Percentiles rank a stretch among this genome's conserved stretches.
These are phyloP conservation scores for Scalopus aquaticus DNA, from an alignment of 2,113 vertebrate species.

Conservation along the genomic window DNA sequence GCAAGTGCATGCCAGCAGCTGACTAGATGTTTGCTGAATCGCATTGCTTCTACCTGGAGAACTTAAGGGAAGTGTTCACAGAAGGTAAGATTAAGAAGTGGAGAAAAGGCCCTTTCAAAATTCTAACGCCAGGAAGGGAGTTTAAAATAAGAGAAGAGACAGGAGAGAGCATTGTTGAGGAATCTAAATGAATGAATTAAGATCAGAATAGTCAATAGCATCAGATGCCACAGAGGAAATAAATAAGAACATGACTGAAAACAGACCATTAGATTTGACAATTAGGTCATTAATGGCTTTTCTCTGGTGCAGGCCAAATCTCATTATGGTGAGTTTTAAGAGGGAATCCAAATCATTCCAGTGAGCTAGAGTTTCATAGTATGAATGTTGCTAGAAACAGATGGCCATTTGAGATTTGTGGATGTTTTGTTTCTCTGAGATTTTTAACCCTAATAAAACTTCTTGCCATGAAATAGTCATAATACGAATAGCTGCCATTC, in stretches of 20 bases:
- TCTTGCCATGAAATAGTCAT: conserved; percentile 6
- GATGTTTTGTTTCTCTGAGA: conserved; percentile 53
- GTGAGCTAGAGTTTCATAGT: conserved; percentile 41
- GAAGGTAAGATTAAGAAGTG: background rate
- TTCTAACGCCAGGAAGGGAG: background rate
- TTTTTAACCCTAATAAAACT: conserved; percentile 57
- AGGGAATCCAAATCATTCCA: conserved; percentile 60
- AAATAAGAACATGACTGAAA: conserved; percentile 65
- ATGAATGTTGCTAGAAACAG: conserved; percentile 66
- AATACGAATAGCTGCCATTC: background rate
- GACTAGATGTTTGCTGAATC: background rate
- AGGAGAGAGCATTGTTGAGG: background rate
- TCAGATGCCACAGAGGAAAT: conserved; percentile 39
- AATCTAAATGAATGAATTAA: conserved; percentile 50
- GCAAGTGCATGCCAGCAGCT: rapidly evolving
- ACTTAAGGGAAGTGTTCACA: background rate
- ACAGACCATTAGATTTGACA: conserved; percentile 57
- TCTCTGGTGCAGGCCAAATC: conserved; percentile 66
- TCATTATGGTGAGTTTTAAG: conserved; percentile 66
- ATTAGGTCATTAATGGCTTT: conserved; percentile 66
- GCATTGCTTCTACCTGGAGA: background rate
- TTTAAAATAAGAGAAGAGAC: background rate
- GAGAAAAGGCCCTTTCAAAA: background rate
- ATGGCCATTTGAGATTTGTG: conserved; percentile 52
- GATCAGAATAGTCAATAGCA: conserved; percentile 46